Evolutionary conservation across 2,797 vertebrate genomes (phyloP).

Genomic region (Hapalemur alaotrensis): DNA sequence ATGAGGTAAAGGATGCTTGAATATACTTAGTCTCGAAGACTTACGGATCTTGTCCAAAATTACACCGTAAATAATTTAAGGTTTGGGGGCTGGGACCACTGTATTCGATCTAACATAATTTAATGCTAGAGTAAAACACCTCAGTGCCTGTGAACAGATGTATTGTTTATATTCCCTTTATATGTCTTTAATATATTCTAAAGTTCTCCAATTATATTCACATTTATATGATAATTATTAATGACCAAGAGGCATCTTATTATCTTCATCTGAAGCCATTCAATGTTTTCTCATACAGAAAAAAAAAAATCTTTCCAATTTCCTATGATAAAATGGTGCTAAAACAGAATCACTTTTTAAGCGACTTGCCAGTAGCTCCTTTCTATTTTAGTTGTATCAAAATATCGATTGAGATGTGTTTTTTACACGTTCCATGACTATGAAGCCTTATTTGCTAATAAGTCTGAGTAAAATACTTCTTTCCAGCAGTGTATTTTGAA

Average conservation of each 20-base stretch:
- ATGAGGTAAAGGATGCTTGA: not conserved
- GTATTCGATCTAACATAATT: not conserved
- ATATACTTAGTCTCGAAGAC: not conserved
- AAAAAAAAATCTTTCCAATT: conserved; percentile 34
- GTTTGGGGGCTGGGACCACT: not conserved
- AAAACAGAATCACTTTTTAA: not conserved
- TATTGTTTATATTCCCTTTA: not conserved
- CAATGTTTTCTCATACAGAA: conserved; percentile 28
- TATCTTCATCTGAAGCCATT: conserved; percentile 24
- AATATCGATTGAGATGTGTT: not conserved
- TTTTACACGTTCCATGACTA: conserved; percentile 27
- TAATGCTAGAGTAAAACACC: not conserved
- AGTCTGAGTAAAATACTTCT: conserved; percentile 12
- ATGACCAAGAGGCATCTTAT: not conserved
- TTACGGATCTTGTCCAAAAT: not conserved
- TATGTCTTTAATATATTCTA: not conserved
- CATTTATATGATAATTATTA: not conserved
- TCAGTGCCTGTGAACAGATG: not conserved
- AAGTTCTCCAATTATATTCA: not conserved
- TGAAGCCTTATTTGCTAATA: conserved; percentile 4
- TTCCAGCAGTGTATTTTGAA: not conserved
- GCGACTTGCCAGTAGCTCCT: not conserved
- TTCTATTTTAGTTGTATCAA: conserved; percentile 24
- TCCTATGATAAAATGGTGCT: conserved; percentile 38
- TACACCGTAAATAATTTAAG: not conserved